Conservation (phyloP, 2,797 vertebrate genomes). For the Gobionotothen gibberifrons region DNA sequence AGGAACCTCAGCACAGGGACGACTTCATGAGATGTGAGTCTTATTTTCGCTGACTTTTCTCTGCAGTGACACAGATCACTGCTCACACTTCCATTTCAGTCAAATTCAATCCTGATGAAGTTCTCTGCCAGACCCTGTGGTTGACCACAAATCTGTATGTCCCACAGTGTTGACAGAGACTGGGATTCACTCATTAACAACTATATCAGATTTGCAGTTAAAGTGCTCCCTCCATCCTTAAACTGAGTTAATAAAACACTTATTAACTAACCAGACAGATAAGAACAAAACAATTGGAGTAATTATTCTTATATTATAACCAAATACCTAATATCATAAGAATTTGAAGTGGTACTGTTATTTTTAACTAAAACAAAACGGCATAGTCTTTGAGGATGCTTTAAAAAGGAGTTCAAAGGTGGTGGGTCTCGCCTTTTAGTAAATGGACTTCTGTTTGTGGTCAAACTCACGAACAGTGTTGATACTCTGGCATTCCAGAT, state of each 20-base stretch:
- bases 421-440: slow-evolving; percentile 5
- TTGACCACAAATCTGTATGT: slow-evolving; percentile 52
- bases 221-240: background rate
- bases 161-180: slow-evolving; percentile 38
- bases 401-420: background rate
- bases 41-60: slow-evolving; percentile 20
- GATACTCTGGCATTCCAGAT: slow-evolving; percentile 86
- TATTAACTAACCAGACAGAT: background rate
- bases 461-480: slow-evolving; percentile 72
- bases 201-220: slow-evolving; percentile 8
- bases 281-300: background rate
- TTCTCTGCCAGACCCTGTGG: slow-evolving; percentile 70
- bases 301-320: background rate
- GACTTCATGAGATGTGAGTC: slow-evolving; percentile 87
- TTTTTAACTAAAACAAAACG: background rate
- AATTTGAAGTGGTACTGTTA: background rate
- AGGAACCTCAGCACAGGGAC: slow-evolving; percentile 78
- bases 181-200: slow-evolving; percentile 9
- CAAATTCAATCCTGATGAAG: slow-evolving; percentile 56
- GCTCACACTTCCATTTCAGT: slow-evolving; percentile 31
- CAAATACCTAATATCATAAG: background rate
- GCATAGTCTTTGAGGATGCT: background rate
- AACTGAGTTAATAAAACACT: background rate
- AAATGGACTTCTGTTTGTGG: slow-evolving; percentile 59
- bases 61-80: slow-evolving; percentile 22